Percentiles rank a stretch among this genome's conserved stretches.
Conservation (phyloP, 2,888 invertebrate species). For the Caenorhabditis angaria region DNA sequence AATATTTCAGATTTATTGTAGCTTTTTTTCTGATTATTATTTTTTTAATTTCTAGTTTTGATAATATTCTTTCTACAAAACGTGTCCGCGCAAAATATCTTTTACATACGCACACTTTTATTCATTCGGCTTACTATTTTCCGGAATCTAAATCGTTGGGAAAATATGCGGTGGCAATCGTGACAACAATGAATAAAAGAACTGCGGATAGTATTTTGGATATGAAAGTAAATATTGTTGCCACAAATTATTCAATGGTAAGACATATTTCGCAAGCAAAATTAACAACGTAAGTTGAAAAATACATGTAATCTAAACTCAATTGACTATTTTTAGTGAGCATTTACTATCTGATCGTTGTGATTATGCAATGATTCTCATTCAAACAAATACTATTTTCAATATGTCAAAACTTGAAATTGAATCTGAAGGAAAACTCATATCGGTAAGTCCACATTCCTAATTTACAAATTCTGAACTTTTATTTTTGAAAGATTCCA, state of each 20-base stretch:
- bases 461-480: neutral
- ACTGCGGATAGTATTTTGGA: neutral
- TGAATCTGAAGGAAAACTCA: constrained; percentile 19
- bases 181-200: constrained; percentile 20
- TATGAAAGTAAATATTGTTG: neutral
- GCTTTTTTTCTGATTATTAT: constrained; percentile 3
- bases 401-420: constrained; percentile 26
- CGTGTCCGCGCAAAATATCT: neutral
- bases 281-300: constrained; percentile 16
- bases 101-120: constrained; percentile 16
- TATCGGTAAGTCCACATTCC: constrained; percentile 8
- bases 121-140: constrained; percentile 25
- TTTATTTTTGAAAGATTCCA: neutral
- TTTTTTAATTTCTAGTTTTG: neutral
- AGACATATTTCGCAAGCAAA: neutral
- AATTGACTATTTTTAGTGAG: constrained; percentile 17
- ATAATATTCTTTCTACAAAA: constrained; percentile 5
- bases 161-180: constrained; percentile 19
- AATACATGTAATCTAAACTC: neutral
- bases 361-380: constrained; percentile 23
- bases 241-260: constrained; percentile 9
- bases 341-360: constrained; percentile 22
- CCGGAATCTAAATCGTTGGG: constrained; percentile 24
- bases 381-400: constrained; percentile 21
- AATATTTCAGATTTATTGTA: constrained; percentile 6